Evolutionary conservation across 1,140 invertebrate species (phyloP).

Genomic region (Zaprionus camerounensis): DNA sequence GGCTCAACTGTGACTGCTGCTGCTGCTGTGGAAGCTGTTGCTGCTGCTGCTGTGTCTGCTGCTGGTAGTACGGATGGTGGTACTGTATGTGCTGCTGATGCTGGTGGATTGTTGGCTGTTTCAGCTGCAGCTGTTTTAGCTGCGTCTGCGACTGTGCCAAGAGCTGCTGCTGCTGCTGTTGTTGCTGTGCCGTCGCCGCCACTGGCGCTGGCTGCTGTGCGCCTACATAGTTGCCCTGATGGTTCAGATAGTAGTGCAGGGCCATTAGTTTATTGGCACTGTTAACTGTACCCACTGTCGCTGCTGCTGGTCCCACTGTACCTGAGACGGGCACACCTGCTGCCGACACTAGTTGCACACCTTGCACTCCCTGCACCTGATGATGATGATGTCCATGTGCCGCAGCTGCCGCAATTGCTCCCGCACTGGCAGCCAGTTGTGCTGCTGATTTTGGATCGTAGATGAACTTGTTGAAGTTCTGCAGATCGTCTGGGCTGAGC

Average conservation of each 20-base stretch:
- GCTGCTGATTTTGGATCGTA: slow-evolving; percentile 78
- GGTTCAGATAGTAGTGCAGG: slow-evolving; percentile 80
- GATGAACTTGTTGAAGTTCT: slow-evolving; percentile 82
- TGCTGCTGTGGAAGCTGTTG: slow-evolving; percentile 49
- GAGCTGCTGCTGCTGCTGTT: slow-evolving; percentile 66
- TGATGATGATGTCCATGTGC: slow-evolving; percentile 53
- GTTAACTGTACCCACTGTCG: slow-evolving; percentile 56
- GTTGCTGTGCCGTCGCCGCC: slow-evolving; percentile 42
- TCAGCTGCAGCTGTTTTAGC: slow-evolving; percentile 75
- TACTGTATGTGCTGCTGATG: slow-evolving; percentile 77
- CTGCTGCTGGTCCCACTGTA: slow-evolving; percentile 23
- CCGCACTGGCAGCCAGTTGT: slow-evolving; percentile 71
- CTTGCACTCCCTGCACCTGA: slow-evolving; percentile 7
- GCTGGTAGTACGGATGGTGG: slow-evolving; percentile 80
- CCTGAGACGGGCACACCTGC: slow-evolving; percentile 32
- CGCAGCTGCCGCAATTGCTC: slow-evolving; percentile 67
- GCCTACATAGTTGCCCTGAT: slow-evolving; percentile 68
- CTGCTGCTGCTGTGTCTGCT: slow-evolving; percentile 51
- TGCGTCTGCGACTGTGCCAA: slow-evolving; percentile 74
- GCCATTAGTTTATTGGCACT: slow-evolving; percentile 71
- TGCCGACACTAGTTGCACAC: slow-evolving; percentile 56
- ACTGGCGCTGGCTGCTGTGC: slow-evolving; percentile 35
- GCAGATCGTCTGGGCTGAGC: slow-evolving; percentile 75
- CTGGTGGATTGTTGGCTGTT: slow-evolving; percentile 80
- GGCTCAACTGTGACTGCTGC: slow-evolving; percentile 35